These are phyloP conservation scores for Archivesica marissinica DNA, from an alignment of 1,140 invertebrate genomes.

Conservation along the genomic window DNA sequence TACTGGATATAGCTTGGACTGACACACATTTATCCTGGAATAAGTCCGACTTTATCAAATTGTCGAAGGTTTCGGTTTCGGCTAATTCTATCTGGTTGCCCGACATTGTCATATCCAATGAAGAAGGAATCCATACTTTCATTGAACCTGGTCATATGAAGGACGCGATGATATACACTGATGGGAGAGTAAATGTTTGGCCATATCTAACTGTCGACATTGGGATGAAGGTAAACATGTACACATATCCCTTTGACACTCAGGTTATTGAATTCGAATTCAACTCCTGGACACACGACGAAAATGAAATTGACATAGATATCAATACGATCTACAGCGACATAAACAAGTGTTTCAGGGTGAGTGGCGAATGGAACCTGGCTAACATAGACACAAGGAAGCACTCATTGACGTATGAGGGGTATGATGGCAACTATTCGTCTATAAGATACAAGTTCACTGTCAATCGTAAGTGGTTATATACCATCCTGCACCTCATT, in stretches of 20 bases:
- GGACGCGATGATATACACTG: not conserved
- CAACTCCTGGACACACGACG: not conserved
- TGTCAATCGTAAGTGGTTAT: not conserved
- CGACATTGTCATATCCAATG: not conserved
- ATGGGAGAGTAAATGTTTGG: not conserved
- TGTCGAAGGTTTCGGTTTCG: not conserved
- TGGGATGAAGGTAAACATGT: not conserved
- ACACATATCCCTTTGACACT: conserved; percentile 3
- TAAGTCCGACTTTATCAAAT: not conserved
- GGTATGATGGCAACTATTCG: not conserved
- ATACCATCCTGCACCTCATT: not conserved
- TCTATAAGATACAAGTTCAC: not conserved
- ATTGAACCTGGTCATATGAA: not conserved
- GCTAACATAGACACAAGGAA: not conserved
- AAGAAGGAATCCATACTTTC: not conserved
- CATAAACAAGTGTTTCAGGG: not conserved
- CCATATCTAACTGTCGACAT: not conserved
- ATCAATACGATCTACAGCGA: not conserved
- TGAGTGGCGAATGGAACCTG: not conserved
- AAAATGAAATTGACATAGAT: not conserved
- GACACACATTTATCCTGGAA: not conserved
- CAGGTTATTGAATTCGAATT: not conserved
- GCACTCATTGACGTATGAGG: not conserved
- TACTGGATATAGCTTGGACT: not conserved
- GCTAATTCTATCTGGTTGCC: not conserved